A percentile compares a stretch with the other conserved stretches of the same genome.
These are phyloP conservation scores for Tetropium fuscum DNA, from an alignment of 2,888 invertebrate species.

Conservation along the genomic window DNA sequence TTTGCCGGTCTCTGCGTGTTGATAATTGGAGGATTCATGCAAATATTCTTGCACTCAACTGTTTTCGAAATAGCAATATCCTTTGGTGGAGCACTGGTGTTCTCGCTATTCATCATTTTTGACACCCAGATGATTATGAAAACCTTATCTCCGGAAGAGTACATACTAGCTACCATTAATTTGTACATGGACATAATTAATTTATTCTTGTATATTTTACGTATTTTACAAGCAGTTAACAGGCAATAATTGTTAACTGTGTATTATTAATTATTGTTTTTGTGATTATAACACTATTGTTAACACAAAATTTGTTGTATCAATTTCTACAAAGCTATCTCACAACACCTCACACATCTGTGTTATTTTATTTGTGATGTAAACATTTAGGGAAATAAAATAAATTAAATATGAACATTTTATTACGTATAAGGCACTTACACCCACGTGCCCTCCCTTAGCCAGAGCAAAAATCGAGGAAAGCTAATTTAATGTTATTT, in stretches of 20 bases:
- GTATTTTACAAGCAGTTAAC: constrained; percentile 75
- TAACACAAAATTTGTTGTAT: constrained; percentile 19
- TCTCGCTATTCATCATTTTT: constrained; percentile 85
- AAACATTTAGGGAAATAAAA: constrained; percentile 2
- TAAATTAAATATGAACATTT: too few relatives aligned
- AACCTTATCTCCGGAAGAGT: constrained; percentile 76
- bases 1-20: constrained; percentile 77
- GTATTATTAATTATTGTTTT: background rate
- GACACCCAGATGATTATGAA: constrained; percentile 90
- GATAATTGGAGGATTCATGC: constrained; percentile 78
- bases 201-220: constrained; percentile 83
- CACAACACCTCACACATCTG: constrained; percentile 13
- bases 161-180: constrained; percentile 69
- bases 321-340: constrained; percentile 8
- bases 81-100: constrained; percentile 79
- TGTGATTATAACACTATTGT: too few relatives aligned
- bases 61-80: constrained; percentile 77
- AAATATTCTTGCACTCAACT: constrained; percentile 80
- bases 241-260: constrained; percentile 63
- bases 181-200: constrained; percentile 91
- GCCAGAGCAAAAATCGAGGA: too few relatives aligned
- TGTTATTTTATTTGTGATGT: constrained; percentile 21
- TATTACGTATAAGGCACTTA: too few relatives aligned
- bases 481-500: too few relatives aligned
- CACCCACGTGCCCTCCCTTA: too few relatives aligned